These are phyloP conservation scores for Thunnus maccoyii DNA, from an alignment of 2,113 vertebrate genomes.

Conservation along the genomic window DNA sequence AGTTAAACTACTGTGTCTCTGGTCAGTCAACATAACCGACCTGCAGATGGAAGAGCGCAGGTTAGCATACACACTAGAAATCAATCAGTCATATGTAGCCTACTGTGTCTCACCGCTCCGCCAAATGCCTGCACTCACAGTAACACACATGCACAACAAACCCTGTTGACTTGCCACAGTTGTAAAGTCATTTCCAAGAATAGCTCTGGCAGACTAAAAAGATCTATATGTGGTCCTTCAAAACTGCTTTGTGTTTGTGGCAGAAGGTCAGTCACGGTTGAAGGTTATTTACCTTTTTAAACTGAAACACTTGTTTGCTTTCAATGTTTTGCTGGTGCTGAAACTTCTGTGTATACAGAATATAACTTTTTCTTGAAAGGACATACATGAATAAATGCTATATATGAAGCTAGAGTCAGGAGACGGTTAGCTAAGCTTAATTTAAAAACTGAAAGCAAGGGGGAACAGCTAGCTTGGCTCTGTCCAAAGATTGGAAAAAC, in stretches of 20 bases:
- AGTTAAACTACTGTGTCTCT: conserved; percentile 17
- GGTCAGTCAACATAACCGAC: conserved; percentile 19
- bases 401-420: too few species aligned
- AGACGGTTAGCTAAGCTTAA: too few species aligned
- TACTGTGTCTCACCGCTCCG: conserved; percentile 42
- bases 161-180: background rate
- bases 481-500: too few species aligned
- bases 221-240: background rate
- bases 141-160: conserved; percentile 49
- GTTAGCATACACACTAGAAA: conserved; percentile 57
- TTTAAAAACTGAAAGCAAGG: too few species aligned
- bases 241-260: background rate
- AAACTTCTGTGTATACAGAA: too few species aligned
- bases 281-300: background rate
- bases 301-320: background rate
- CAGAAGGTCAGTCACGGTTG: background rate
- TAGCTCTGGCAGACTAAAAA: background rate
- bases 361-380: too few species aligned
- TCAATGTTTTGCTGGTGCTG: too few species aligned
- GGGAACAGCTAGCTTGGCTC: too few species aligned
- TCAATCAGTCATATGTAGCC: conserved; percentile 36
- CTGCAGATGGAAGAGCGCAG: conserved; percentile 19
- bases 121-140: conserved; percentile 63
- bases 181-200: conserved; percentile 28
- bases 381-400: too few species aligned